Base-by-base conservation (phyloP, 2,797 vertebrate genomes). In the Columba guinea region DNA sequence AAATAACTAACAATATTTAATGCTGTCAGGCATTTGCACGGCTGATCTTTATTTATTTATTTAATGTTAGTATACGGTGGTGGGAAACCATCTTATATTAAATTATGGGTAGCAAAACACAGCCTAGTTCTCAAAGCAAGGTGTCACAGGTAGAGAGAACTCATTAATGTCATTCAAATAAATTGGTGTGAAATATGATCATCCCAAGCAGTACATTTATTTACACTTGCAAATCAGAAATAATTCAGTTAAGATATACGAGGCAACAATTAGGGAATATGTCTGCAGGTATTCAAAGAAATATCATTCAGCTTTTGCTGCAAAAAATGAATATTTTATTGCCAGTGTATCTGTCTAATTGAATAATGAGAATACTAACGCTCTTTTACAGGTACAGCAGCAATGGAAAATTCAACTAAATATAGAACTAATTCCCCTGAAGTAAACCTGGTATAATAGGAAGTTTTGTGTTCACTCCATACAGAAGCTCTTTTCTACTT, bases 121-220 rank as follows among this genome's bases (percentile, higher is more conserved):
- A 91, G 87, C 46, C 55, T 82, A 32, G 78, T 53, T 93, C 89
- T 79, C 79, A 28, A 22, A 87, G 78, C 53, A 19, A 86, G 65
- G 77, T 82, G 86, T 90, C 78, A 13, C 62, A 14, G 86, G 94
- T 60, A 76, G 93, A 75, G 73, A 78, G 87, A 94, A 65, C 95
- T 97, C 96, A 95, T 97, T 96, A 97, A 88, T 46, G 95, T 96
- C 95, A 95, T 84, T 97, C 97, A 96, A 96, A 96, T 88, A 96
- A 97, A 97, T 97, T 95, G 95, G 97, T 91, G 94, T 97, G 95
- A 97, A 97, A 96, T 95, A 95, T 23, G 94, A 97, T 94, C 91
- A 49, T 96, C 88, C 93, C 70, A 15, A 94, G 92, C 83, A 94
- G 92, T 60, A n/a, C 92, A 75, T 94, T 95, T 97, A 95, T 97